Evolutionary conservation across 2,888 invertebrate species (phyloP).

Genomic region (Ametastegia equiseti): DNA sequence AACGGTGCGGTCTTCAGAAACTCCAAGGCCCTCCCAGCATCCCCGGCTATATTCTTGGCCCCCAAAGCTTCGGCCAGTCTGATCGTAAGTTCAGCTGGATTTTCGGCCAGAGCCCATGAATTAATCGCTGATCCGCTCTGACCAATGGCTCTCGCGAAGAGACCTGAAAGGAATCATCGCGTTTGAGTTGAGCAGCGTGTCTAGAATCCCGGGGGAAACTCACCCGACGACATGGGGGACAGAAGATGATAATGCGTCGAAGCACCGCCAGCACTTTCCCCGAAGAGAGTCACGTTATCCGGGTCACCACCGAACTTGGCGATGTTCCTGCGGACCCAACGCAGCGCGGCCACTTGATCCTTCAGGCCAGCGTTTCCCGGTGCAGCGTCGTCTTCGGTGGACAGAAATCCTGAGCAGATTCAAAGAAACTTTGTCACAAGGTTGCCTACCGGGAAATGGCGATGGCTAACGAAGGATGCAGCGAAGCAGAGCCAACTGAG

Average conservation of each 20-base stretch:
- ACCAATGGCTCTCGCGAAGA: conserved; percentile 73
- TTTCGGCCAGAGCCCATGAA: conserved; percentile 64
- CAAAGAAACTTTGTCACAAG: conserved; percentile 61
- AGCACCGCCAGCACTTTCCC: conserved; percentile 71
- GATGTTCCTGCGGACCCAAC: conserved; percentile 77
- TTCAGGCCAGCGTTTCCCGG: conserved; percentile 77
- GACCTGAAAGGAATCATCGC: conserved; percentile 59
- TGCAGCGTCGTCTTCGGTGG: conserved; percentile 75
- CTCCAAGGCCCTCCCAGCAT: background rate
- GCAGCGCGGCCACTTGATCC: conserved; percentile 76
- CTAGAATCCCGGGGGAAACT: conserved; percentile 67
- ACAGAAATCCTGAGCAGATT: conserved; percentile 59
- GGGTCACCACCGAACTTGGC: conserved; percentile 77
- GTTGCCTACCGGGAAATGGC: background rate
- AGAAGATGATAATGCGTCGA: conserved; percentile 77
- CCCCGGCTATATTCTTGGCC: background rate
- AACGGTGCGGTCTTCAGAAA: conserved; percentile 2
- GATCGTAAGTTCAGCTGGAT: background rate
- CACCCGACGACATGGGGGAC: conserved; percentile 76
- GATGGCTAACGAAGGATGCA: background rate
- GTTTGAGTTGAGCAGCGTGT: background rate
- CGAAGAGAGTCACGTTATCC: conserved; percentile 77
- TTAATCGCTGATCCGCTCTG: conserved; percentile 71
- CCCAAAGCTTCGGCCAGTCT: conserved; percentile 21
- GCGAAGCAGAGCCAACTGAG: background rate